Conservation (phyloP, 2,888 invertebrate species). For the Ophion ventricosus region DNA sequence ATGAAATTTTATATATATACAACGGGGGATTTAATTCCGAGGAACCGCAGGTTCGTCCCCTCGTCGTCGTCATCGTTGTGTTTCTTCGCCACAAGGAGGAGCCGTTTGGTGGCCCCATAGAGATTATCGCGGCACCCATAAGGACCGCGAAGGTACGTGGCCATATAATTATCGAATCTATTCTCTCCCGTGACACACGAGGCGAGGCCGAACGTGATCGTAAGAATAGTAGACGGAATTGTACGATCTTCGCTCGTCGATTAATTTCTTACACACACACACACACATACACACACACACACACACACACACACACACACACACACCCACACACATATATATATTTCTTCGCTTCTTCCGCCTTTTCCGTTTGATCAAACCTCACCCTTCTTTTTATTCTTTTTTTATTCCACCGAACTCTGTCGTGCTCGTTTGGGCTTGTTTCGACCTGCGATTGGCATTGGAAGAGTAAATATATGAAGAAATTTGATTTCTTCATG, state of each 20-base stretch:
- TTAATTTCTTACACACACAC: neutral
- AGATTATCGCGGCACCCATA: conserved; percentile 29
- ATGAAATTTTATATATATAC: neutral
- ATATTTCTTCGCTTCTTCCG: neutral
- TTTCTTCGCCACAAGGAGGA: neutral
- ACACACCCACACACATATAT: neutral
- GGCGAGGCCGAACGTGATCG: conserved; percentile 47
- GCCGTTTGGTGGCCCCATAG: neutral
- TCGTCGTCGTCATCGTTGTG: neutral
- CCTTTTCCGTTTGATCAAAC: neutral
- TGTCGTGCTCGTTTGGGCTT: neutral
- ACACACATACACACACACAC: neutral
- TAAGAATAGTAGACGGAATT: conserved; percentile 6
- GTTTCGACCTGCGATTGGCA: neutral
- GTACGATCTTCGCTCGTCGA: neutral
- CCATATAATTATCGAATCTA: conserved; percentile 64
- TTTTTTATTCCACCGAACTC: neutral
- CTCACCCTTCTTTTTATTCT: neutral
- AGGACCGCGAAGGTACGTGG: conserved; percentile 1
- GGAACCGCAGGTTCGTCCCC: conserved; percentile 19
- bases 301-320: neutral
- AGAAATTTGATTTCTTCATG: no score
- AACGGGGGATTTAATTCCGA: conserved; percentile 4
- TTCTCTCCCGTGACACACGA: conserved; percentile 47
- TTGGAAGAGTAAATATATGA: no score